A percentile compares a stretch with the other conserved stretches of the same genome.
Evolutionary conservation across 35 echinoderm and acorn worm species (phyloP).

Genomic region (Anneissia japonica): DNA sequence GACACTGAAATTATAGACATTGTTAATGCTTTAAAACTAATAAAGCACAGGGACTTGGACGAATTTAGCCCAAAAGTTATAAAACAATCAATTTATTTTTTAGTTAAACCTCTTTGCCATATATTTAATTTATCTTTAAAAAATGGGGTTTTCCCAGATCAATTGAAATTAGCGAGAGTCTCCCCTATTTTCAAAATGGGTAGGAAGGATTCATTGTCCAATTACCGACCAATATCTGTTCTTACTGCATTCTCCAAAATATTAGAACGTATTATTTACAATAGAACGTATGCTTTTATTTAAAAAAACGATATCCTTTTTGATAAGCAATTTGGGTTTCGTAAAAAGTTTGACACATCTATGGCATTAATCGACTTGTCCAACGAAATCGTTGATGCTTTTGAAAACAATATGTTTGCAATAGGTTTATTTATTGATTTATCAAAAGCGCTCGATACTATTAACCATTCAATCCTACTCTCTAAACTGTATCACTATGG

Average conservation of each 20-base stretch:
- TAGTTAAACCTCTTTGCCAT: conserved; percentile 24
- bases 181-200: conserved; percentile 37
- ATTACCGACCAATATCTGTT: conserved; percentile 52
- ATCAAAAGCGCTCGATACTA: conserved; percentile 56
- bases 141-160: conserved; percentile 34
- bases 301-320: conserved; percentile 19
- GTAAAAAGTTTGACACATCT: background rate
- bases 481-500: conserved; percentile 24
- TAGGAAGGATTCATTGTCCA: background rate
- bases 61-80: conserved; percentile 12
- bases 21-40: background rate
- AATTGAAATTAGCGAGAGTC: conserved; percentile 46
- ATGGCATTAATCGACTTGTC: conserved; percentile 29
- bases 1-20: conserved; percentile 26
- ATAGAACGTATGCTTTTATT: conserved; percentile 18
- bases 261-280: conserved; percentile 34
- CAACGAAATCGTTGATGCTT: conserved; percentile 18
- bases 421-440: conserved; percentile 48
- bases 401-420: conserved; percentile 4
- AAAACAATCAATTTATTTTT: conserved; percentile 14
- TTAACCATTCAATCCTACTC: conserved; percentile 36
- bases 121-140: conserved; percentile 46
- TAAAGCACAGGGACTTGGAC: background rate
- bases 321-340: conserved; percentile 37
- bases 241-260: conserved; percentile 41